Percentiles rank a stretch among this genome's conserved stretches.
These are phyloP conservation scores for Nomada goodeniana DNA, from an alignment of 2,888 invertebrate species.

Conservation along the genomic window DNA sequence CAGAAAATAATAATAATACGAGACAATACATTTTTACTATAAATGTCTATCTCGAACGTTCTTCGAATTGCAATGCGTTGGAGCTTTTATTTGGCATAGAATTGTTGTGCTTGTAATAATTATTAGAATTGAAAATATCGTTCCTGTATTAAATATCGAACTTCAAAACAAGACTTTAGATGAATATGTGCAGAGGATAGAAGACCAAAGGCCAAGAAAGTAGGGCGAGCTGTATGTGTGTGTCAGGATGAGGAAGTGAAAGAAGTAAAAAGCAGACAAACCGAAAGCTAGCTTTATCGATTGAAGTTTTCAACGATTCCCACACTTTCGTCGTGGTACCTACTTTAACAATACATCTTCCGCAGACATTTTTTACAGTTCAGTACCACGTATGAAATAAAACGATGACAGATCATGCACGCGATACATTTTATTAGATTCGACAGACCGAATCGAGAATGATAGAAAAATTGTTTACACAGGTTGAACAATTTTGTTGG, in stretches of 20 bases:
- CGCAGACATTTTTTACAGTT: conserved; percentile 13
- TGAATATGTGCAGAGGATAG: background rate
- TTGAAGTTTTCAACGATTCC: conserved; percentile 19
- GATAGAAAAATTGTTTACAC: background rate
- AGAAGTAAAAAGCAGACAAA: conserved; percentile 17
- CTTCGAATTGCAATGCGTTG: too few relatives aligned
- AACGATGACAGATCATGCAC: background rate
- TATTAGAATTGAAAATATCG: too few relatives aligned
- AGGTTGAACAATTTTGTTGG: background rate
- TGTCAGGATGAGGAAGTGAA: conserved; percentile 21
- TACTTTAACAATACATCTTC: background rate
- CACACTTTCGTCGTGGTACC: background rate
- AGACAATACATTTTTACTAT: too few relatives aligned
- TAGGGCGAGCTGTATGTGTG: conserved; percentile 16
- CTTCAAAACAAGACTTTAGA: background rate
- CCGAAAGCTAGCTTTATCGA: conserved; percentile 25
- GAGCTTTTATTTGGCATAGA: too few relatives aligned
- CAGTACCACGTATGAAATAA: background rate
- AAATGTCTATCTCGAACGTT: too few relatives aligned
- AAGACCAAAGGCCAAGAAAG: conserved; percentile 5
- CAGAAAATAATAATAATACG: too few relatives aligned
- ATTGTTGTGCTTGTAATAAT: too few relatives aligned
- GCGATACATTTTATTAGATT: background rate
- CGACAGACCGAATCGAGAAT: background rate
- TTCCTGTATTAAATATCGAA: background rate